Base-by-base conservation (phyloP, 2,888 invertebrate species). In the Meghimatium bilineatum region DNA sequence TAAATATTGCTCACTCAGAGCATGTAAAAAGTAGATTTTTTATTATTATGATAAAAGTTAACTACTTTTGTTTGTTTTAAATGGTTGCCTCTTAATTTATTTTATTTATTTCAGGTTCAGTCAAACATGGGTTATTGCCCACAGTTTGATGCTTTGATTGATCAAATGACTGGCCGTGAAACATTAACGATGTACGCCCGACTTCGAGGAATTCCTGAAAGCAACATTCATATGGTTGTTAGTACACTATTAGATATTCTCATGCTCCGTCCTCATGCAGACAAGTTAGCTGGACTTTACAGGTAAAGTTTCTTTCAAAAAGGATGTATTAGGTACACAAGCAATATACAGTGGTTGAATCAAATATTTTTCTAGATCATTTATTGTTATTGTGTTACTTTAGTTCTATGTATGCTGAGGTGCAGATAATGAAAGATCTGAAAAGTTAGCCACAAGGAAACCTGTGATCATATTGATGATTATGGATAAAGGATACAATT, bases 51-150 rank as follows among this genome's bases (percentile, higher is more conserved):
- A n/a, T n/a, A n/a, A n/a, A n/a, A n/a, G n/a, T n/a, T n/a, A n/a
- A n/a, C n/a, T 23, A 32, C 32, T 66, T 14, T 5, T 44, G 12
- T 8, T 44, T 44, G 5, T 44, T 44, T 44, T 44, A 44, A 44
- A 44, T 8, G 44, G 12, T 56, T 69, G 1, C 52, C 10, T 29
- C 44, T 44, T 8, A 44, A 44, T 44, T 5, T 12, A 44, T 12
- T 44, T 44, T 12, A 8, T 44, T 49, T 12, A 36, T 56, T 56
- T 6, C 93, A 96, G 96, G 97, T 96, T 91, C 95, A 96, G 79
- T 94, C 95, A 81, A 95, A 95, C 86, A 95, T 97, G 92, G 97
- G 97, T 44, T 98, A 98, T 94, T 98, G 98, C 93, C 98, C 98
- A 0, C 98, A 98, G 94, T 96, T 96, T 92, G 96, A 96, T 93